Percentiles rank a stretch among this genome's conserved stretches.
phyloP scores from a whole-genome alignment of 2,888 invertebrate species.

The Sphaeridia pumilis region DNA sequence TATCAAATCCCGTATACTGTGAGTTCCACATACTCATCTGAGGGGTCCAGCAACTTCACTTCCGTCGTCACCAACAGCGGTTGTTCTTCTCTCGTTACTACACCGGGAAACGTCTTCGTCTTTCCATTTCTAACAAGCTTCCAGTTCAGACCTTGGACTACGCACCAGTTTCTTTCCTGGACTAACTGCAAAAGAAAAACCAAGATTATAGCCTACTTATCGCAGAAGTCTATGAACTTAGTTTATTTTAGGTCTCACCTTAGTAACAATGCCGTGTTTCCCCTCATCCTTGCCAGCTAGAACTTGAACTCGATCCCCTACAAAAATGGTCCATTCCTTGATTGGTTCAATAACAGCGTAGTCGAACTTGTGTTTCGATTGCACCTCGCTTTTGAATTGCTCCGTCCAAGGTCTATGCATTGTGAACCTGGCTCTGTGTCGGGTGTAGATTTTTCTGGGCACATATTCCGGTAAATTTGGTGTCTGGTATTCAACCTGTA shows the following conservation, averaged over 20 bases:
- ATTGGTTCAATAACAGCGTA: constrained; percentile 60
- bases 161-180: constrained; percentile 89
- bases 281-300: constrained; percentile 87
- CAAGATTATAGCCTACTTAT: too few relatives aligned
- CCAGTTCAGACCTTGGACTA: constrained; percentile 83
- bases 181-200: constrained; percentile 44
- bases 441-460: constrained; percentile 49
- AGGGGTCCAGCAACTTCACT: constrained; percentile 64
- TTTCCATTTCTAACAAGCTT: constrained; percentile 52
- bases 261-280: constrained; percentile 69
- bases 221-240: constrained; percentile 43
- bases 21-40: constrained; percentile 54
- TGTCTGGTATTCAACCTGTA: constrained; percentile 64
- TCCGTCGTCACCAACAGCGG: constrained; percentile 72
- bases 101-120: constrained; percentile 54
- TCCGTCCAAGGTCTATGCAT: constrained; percentile 71
- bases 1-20: too few relatives aligned
- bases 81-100: constrained; percentile 58
- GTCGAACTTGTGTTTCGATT: too few relatives aligned
- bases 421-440: constrained; percentile 54
- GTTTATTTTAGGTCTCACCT: constrained; percentile 37
- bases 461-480: constrained; percentile 45
- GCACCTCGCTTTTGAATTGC: too few relatives aligned
- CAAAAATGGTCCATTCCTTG: constrained; percentile 64
- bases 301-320: constrained; percentile 57